These are phyloP conservation scores for Euura lappo DNA, from an alignment of 1,140 invertebrate species.

Conservation along the genomic window DNA sequence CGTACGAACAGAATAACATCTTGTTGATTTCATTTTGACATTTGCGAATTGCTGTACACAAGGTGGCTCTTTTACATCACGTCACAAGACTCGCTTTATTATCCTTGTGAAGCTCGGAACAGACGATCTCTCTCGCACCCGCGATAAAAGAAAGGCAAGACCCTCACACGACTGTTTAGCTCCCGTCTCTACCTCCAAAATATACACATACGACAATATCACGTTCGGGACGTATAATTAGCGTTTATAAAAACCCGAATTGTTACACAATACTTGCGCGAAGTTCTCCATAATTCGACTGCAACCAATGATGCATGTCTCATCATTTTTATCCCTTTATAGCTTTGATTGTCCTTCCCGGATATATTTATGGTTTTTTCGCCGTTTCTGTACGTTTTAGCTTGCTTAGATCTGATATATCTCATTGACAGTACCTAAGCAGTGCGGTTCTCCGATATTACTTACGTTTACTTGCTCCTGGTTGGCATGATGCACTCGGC, in stretches of 20 bases:
- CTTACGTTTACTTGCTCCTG: background rate
- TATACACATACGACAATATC: too few species aligned
- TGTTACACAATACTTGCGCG: background rate
- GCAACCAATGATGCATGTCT: background rate
- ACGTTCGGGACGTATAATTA: background rate
- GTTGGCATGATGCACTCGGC: background rate
- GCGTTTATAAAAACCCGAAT: background rate
- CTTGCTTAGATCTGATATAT: slow-evolving; percentile 3
- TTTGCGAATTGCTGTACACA: slow-evolving; percentile 5
- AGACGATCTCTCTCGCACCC: too few species aligned
- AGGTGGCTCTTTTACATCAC: background rate
- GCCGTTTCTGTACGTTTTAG: background rate
- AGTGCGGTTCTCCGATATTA: background rate
- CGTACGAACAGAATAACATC: background rate
- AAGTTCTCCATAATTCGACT: background rate
- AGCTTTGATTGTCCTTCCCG: background rate
- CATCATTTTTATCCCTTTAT: background rate
- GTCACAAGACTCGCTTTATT: background rate
- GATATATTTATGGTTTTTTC: background rate
- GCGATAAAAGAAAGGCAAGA: too few species aligned
- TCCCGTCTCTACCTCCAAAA: too few species aligned
- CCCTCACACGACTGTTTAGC: too few species aligned
- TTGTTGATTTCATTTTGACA: slow-evolving; percentile 3
- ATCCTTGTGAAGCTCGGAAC: background rate
- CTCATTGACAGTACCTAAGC: background rate